Evolutionary conservation across 2,888 invertebrate genomes (phyloP), one percentile per base, ranked within the genome.

Genomic region (Scaptomyza tumidula): DNA sequence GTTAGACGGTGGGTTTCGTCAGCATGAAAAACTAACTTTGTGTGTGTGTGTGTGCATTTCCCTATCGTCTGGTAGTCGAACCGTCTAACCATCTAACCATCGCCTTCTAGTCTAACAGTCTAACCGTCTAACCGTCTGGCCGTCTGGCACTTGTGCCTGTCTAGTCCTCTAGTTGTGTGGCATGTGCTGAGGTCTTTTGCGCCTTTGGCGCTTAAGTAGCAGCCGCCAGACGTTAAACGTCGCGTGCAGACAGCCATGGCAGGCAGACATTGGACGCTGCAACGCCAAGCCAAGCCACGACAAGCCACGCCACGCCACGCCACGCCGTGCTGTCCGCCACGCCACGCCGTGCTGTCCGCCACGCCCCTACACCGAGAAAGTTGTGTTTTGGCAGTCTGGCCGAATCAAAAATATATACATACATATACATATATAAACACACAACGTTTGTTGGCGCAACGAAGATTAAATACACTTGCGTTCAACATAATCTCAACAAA

Each of bases 191-290:
- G 54, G 11, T 41, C 50, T 60, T 55, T 10, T 39, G 61, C 37
- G 55, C 56, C 57, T 57, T 19, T 16, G 71, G 63, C 56, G 52
- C 19, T 55, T 71, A 75, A 74, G 76, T 71, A 75, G 81, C 81
- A 65, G 63, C 76, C 63, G 76, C 74, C 88, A 85, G 83, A 82
- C 82, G 82, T 75, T 85, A 81, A 85, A 85, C 72, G 88, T 84
- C 88, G 83, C 83, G 83, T 84, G 83, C 86, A 84, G 83, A 83
- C 80, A 75, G 82, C 72, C 71, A 60, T 35, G 46, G 37, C 55
- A 62, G 55, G 45, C 57, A 45, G 45, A 35, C 56, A 57, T 64
- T 44, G 55, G 50, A 46, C 68, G 50, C 39, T 31, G 61, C 64
- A 53, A 56, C 44, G 46, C 44, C 44, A 31, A 10, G 10, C 14